Base-by-base conservation (phyloP, 2,888 invertebrate species). In the Physocephala rufipes region DNA sequence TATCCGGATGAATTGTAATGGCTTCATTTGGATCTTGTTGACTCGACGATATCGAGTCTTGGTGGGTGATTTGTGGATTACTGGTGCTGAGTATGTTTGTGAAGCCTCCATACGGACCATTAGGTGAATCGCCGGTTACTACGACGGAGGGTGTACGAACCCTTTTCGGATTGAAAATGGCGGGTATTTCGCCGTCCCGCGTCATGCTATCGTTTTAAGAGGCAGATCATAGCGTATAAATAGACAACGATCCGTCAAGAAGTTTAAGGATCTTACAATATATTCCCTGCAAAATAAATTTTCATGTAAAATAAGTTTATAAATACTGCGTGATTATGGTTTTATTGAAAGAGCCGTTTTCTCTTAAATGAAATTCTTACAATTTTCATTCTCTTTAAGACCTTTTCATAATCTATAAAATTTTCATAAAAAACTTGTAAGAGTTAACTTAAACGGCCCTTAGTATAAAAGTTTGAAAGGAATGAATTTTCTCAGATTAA, bases 151-250 rank as follows among this genome's bases (percentile, higher is more conserved):
- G 91, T 72, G 91, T 89, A 74, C 91, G 89, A 71, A 90, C 90
- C 77, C 91, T 88, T 82, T 90, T 90, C 59, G 93, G 93, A 86
- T 93, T 93, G 86, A 93, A 93, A 82, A 93, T 93, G 77, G 93
- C 93, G 77, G 93, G 91, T 87, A 93, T 90, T 85, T 93, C 93
- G 79, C 91, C 91, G 89, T 91, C 91, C 78, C 91, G 88, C 77
- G 90, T 91, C 91, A 91, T 91, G 68, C 78, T 84, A 78, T 80
- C 79, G 81, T 76, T 43, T 36, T 16, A 16, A 19, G 7, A 2
- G 72, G 59, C 51, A 26, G 71, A 67, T 75, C 75, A 76, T 76
- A 74, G 73, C 68, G 72, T 63, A 21, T 24, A 21, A 12, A 12
- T 19, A 55, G 24, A 28, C 3, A 58, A n/a, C 58, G 28, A 36